Conservation (phyloP, 37 sponge, comb jelly and placozoan species). For the Spongia lamella region DNA sequence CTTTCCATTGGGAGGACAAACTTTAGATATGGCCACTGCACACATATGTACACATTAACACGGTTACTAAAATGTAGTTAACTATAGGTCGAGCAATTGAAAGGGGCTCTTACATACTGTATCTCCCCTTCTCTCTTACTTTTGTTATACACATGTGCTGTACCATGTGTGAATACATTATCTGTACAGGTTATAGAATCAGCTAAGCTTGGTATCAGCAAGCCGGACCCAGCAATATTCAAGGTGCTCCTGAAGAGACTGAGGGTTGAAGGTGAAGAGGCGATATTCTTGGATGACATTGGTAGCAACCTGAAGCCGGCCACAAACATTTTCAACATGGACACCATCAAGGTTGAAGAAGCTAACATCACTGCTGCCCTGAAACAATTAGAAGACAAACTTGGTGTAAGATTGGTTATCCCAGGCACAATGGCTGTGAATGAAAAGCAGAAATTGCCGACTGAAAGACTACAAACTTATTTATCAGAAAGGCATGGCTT, state of each 20-base stretch:
- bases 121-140: constrained; percentile 8
- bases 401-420: background rate
- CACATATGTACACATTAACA: background rate
- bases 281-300: constrained; percentile 74
- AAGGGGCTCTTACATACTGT: too few relatives aligned
- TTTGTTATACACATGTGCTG: too few relatives aligned
- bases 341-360: constrained; percentile 69
- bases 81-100: too few relatives aligned
- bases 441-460: constrained; percentile 31
- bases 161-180: too few relatives aligned
- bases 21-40: background rate
- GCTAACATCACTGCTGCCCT: constrained; percentile 31
- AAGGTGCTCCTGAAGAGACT: constrained; percentile 37
- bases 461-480: constrained; percentile 19
- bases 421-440: constrained; percentile 48
- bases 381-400: constrained; percentile 20
- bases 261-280: constrained; percentile 41
- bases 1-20: too few relatives aligned
- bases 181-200: constrained; percentile 60
- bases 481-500: constrained; percentile 41
- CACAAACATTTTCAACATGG: constrained; percentile 37
- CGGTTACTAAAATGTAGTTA: background rate
- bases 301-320: constrained; percentile 69
- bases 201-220: constrained; percentile 35
- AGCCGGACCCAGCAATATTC: constrained; percentile 59